phyloP scores from a whole-genome alignment of 2,797 vertebrate species.

The Sebastes melanostomus region DNA sequence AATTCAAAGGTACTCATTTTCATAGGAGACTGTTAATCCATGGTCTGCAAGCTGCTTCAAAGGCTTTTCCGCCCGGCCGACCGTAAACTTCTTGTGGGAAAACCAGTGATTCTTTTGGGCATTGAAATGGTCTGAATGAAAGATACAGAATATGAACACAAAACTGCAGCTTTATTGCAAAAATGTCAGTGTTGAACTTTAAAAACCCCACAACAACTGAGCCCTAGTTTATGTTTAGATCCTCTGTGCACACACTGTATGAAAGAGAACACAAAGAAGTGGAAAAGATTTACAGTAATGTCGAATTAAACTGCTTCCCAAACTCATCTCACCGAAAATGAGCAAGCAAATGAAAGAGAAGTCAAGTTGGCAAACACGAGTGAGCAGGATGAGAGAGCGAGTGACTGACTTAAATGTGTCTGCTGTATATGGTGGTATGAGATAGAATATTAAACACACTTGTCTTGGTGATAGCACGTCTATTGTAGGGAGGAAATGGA shows the following conservation, averaged over 20 bases:
- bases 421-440: slow-evolving; percentile 2
- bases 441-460: slow-evolving; percentile 48
- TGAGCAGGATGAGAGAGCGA: slow-evolving; percentile 26
- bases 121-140: neutral
- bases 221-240: neutral
- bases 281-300: neutral
- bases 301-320: neutral
- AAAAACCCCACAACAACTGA: neutral
- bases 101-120: slow-evolving; percentile 2
- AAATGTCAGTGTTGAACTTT: neutral
- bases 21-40: slow-evolving; percentile 21
- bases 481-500: slow-evolving; percentile 1
- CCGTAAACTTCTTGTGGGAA: neutral
- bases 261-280: neutral
- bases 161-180: neutral
- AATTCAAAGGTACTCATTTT: slow-evolving; percentile 22
- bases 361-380: slow-evolving; percentile 22
- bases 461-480: slow-evolving; percentile 31
- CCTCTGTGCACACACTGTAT: neutral
- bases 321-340: slow-evolving; percentile 1
- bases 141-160: slow-evolving; percentile 1
- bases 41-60: neutral
- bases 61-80: slow-evolving; percentile 11
- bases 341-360: slow-evolving; percentile 15
- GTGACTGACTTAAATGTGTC: slow-evolving; percentile 9